Conservation (phyloP, 2,797 vertebrate genomes). For the Prionace glauca region DNA sequence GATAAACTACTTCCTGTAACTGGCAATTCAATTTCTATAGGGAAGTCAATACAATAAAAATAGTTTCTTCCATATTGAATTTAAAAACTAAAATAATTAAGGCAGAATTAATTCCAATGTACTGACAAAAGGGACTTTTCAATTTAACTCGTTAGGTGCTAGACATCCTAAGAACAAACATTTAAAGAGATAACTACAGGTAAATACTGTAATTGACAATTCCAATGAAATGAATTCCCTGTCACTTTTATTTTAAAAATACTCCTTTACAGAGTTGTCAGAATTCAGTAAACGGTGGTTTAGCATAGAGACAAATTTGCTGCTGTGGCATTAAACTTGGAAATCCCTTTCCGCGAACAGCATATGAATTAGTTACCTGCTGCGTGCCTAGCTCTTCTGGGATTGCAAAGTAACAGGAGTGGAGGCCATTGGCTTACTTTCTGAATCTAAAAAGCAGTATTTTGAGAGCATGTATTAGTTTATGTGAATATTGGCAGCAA, state of each 20-base stretch:
- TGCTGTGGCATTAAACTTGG: not conserved
- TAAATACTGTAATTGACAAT: not conserved
- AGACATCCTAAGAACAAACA: not conserved
- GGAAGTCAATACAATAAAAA: not conserved
- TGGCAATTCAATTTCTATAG: not conserved
- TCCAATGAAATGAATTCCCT: not conserved
- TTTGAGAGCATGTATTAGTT: not conserved
- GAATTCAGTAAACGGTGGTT: not conserved
- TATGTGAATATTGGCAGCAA: not conserved
- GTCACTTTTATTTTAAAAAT: not conserved
- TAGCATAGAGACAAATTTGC: not conserved
- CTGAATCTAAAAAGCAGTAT: not conserved
- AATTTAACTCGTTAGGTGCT: not conserved
- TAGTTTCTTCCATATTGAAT: not conserved
- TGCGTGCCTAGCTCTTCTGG: not conserved
- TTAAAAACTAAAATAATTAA: not conserved
- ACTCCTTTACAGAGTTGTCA: not conserved
- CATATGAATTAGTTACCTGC: not conserved
- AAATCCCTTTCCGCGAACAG: not conserved
- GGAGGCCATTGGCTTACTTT: not conserved
- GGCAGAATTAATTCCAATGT: not conserved
- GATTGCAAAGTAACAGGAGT: not conserved
- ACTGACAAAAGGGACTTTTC: not conserved
- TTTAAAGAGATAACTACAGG: not conserved
- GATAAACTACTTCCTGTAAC: not conserved